phyloP scores from a whole-genome alignment of 2,888 invertebrate species.

The Lycia hirtaria region DNA sequence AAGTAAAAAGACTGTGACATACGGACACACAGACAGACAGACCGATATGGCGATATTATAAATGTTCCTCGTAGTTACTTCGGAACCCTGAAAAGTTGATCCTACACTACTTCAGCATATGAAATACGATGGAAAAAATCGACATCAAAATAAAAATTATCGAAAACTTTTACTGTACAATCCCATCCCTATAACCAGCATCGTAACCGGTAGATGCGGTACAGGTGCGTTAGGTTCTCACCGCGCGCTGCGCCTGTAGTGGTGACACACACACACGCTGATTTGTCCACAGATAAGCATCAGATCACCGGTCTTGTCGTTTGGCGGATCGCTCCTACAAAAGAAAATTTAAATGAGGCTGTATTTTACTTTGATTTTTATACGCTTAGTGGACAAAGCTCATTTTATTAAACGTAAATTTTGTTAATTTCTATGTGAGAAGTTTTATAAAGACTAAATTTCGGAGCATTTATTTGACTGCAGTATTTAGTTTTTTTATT shows the following conservation, averaged over 20 bases:
- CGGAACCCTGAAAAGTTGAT: too few species aligned
- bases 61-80: too few species aligned
- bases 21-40: too few species aligned
- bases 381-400: conserved; percentile 11
- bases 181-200: conserved; percentile 59
- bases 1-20: too few species aligned
- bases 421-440: conserved; percentile 3
- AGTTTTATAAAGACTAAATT: not conserved
- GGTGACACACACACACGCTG: conserved; percentile 39
- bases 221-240: conserved; percentile 83
- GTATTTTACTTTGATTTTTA: conserved; percentile 28
- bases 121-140: too few species aligned
- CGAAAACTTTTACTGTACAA: conserved; percentile 16
- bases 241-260: conserved; percentile 50
- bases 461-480: not conserved
- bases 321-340: conserved; percentile 38
- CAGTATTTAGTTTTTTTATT: not conserved
- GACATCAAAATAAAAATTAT: not conserved
- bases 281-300: conserved; percentile 72
- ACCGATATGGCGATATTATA: too few species aligned
- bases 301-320: conserved; percentile 67
- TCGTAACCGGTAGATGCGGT: conserved; percentile 59
- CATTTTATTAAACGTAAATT: conserved; percentile 13
- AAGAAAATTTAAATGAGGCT: conserved; percentile 36
- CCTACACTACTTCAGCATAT: too few species aligned